phyloP scores from a whole-genome alignment of 2,113 vertebrate species.

The Thunnus thynnus region DNA sequence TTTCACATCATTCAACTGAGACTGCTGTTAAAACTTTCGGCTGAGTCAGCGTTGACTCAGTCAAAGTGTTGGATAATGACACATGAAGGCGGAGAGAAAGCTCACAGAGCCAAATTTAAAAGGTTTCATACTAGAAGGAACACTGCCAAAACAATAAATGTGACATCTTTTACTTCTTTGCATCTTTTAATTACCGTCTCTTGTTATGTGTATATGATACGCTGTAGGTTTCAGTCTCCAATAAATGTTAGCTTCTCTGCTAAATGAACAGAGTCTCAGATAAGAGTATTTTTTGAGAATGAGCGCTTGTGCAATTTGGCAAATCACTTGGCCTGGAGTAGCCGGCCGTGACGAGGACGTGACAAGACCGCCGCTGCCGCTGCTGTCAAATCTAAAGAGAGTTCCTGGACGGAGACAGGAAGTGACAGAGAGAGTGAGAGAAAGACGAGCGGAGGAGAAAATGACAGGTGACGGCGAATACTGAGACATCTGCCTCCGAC shows the following conservation, averaged over 20 bases:
- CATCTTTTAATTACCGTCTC: neutral
- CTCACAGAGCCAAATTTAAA: too few species aligned
- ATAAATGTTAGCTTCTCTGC: too few species aligned
- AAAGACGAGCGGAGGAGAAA: neutral
- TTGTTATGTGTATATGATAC: rapidly evolving
- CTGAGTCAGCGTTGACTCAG: neutral
- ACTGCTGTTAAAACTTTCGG: neutral
- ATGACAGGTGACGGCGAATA: neutral
- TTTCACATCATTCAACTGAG: too few species aligned
- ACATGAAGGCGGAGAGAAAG: too few species aligned
- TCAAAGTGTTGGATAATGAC: neutral
- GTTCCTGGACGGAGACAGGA: neutral
- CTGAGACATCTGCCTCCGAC: neutral
- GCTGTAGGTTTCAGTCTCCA: neutral
- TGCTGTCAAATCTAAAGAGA: neutral
- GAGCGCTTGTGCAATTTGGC: neutral
- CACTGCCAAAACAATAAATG: too few species aligned
- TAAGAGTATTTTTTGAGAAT: too few species aligned
- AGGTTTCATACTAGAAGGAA: too few species aligned
- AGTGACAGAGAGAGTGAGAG: conserved; percentile 4
- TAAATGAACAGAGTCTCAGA: too few species aligned
- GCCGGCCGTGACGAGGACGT: neutral
- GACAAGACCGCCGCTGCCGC: neutral
- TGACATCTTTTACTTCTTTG: neutral
- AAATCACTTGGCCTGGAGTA: neutral